Evolutionary conservation across 2,888 invertebrate genomes (phyloP).

Genomic region (Agrotis segetum): DNA sequence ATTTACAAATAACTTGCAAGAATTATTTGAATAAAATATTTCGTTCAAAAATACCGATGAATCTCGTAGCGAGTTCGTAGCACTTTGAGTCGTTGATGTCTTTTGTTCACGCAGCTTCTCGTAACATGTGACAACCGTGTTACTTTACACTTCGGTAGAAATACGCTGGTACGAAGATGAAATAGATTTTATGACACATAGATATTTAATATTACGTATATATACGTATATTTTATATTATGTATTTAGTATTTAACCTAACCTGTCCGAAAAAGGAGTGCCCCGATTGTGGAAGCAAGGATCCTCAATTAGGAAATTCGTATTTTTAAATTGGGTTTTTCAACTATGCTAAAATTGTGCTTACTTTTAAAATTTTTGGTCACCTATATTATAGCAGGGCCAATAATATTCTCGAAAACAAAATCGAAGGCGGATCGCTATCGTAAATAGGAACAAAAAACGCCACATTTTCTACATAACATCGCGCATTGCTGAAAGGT

Average conservation of each 20-base stretch:
- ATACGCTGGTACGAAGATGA: background rate
- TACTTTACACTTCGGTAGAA: background rate
- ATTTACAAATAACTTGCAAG: background rate
- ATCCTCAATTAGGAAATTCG: too few species aligned
- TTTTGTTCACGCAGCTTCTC: slow-evolving; percentile 61
- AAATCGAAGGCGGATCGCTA: slow-evolving; percentile 4
- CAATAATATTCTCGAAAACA: background rate
- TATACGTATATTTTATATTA: too few species aligned
- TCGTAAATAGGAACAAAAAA: slow-evolving; percentile 32
- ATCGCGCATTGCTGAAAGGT: slow-evolving; percentile 46
- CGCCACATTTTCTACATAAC: slow-evolving; percentile 30
- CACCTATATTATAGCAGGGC: too few species aligned
- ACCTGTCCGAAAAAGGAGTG: too few species aligned
- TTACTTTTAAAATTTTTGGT: too few species aligned
- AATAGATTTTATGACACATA: background rate
- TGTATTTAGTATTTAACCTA: too few species aligned
- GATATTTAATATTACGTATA: too few species aligned
- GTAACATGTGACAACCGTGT: slow-evolving; percentile 14
- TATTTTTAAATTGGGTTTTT: background rate
- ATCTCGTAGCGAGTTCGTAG: slow-evolving; percentile 56
- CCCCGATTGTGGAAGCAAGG: too few species aligned
- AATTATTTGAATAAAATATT: background rate
- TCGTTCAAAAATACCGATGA: slow-evolving; percentile 18
- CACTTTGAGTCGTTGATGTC: slow-evolving; percentile 64
- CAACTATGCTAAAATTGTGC: background rate